Conservation (phyloP, 2,113 vertebrate genomes). For the Xyliphius kryptos region DNA sequence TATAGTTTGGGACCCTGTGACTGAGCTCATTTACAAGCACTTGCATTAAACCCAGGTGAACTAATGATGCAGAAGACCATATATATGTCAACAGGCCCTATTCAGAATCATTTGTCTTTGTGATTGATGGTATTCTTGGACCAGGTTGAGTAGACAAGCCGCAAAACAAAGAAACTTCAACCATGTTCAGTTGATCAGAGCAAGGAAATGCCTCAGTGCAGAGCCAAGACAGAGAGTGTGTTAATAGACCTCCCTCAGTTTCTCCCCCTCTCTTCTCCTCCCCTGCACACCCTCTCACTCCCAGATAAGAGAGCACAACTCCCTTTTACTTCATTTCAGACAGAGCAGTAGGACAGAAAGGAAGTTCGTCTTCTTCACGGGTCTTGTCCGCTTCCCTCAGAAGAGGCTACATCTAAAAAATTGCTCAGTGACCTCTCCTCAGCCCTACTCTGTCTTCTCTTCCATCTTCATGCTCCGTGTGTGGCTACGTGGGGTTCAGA, state of each 20-base stretch:
- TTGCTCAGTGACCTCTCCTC: constrained; percentile 12
- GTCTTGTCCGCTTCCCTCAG: constrained; percentile 22
- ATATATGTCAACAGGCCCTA: no score
- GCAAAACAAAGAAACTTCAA: constrained; percentile 15
- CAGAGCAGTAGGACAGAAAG: constrained; percentile 50
- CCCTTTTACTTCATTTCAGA: constrained; percentile 57
- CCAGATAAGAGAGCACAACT: constrained; percentile 63
- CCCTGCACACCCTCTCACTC: constrained; percentile 26
- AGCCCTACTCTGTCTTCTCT: background rate
- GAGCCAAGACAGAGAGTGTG: constrained; percentile 44
- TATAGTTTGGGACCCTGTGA: no score
- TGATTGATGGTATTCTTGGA: background rate
- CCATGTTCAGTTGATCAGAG: constrained; percentile 22
- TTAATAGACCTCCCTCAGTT: constrained; percentile 59
- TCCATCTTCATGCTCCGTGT: constrained; percentile 13
- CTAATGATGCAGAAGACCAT: no score
- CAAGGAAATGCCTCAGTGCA: constrained; percentile 18
- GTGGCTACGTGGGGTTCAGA: constrained; percentile 29
- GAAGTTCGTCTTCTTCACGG: constrained; percentile 18
- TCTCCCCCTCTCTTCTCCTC: constrained; percentile 19
- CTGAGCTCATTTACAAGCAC: no score
- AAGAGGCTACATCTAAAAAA: constrained; percentile 28
- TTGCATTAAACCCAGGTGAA: no score
- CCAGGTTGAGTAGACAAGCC: background rate
- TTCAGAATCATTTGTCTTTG: background rate